Percentiles rank a stretch among this genome's conserved stretches.
Evolutionary conservation across 1,140 invertebrate species (phyloP).

Genomic region (Drosophila dunni): DNA sequence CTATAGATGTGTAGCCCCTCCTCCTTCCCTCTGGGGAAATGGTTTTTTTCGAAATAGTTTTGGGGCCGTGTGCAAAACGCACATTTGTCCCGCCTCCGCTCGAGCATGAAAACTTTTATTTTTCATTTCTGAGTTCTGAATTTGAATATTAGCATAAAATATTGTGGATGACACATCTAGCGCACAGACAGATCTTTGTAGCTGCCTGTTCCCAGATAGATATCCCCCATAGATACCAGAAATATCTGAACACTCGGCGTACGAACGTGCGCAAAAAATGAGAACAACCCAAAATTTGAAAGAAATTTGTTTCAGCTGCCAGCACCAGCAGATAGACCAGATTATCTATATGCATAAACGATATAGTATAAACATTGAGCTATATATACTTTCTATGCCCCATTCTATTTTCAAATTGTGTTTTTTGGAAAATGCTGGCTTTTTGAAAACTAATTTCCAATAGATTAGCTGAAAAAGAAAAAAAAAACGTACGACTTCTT

Average conservation of each 20-base stretch:
- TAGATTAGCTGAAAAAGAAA: constrained; percentile 66
- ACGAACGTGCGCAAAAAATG: constrained; percentile 53
- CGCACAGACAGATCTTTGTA: constrained; percentile 40
- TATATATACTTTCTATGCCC: constrained; percentile 31
- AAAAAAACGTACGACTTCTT: constrained; percentile 32
- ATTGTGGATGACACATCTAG: constrained; percentile 82
- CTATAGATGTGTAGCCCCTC: constrained; percentile 16
- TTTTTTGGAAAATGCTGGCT: constrained; percentile 72
- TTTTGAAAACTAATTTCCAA: constrained; percentile 77
- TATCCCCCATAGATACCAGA: constrained; percentile 25
- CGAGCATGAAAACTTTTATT: constrained; percentile 78
- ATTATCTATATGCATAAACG: constrained; percentile 40
- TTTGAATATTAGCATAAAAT: constrained; percentile 81
- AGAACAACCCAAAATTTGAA: constrained; percentile 18
- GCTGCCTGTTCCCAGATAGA: constrained; percentile 35
- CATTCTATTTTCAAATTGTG: constrained; percentile 71
- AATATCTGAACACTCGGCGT: constrained; percentile 17
- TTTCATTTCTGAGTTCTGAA: constrained; percentile 55
- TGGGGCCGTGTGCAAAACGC: constrained; percentile 81
- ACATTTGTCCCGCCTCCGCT: constrained; percentile 81
- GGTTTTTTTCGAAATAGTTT: constrained; percentile 49
- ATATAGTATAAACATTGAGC: constrained; percentile 30
- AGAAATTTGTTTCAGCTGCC: constrained; percentile 58
- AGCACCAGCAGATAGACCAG: constrained; percentile 45
- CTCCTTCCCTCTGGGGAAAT: constrained; percentile 4